phyloP scores from a whole-genome alignment of 2,797 vertebrate species.

The Tadarida brasiliensis region DNA sequence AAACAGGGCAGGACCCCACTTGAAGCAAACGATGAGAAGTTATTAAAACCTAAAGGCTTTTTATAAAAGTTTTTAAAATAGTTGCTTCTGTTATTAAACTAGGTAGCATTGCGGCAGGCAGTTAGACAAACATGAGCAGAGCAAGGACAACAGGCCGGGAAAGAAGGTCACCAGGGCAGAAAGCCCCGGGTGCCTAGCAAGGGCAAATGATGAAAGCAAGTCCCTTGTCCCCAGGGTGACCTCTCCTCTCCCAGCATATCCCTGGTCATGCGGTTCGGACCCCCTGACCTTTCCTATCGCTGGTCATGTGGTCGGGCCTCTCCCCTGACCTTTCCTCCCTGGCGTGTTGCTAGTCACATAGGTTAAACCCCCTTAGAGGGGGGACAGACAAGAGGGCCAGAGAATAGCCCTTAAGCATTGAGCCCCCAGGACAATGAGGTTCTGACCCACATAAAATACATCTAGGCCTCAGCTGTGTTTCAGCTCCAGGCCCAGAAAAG shows the following conservation, averaged over 20 bases:
- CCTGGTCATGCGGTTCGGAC: background rate
- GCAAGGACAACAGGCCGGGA: background rate
- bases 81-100: background rate
- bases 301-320: no score
- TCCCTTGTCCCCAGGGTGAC: background rate
- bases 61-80: background rate
- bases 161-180: background rate
- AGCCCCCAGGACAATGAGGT: background rate
- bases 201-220: background rate
- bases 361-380: background rate
- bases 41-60: background rate
- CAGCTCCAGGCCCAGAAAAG: background rate
- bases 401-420: no score
- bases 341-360: background rate
- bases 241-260: background rate
- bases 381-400: background rate
- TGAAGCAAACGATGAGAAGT: background rate
- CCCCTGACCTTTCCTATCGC: no score
- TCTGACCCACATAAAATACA: background rate
- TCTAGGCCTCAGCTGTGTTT: background rate
- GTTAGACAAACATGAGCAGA: background rate
- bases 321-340: no score
- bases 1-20: background rate
- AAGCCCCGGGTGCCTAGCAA: background rate
- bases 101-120: background rate